A percentile compares a stretch with the other conserved stretches of the same genome.
Conservation (phyloP, 2,797 vertebrate genomes). For the Clamator glandarius region DNA sequence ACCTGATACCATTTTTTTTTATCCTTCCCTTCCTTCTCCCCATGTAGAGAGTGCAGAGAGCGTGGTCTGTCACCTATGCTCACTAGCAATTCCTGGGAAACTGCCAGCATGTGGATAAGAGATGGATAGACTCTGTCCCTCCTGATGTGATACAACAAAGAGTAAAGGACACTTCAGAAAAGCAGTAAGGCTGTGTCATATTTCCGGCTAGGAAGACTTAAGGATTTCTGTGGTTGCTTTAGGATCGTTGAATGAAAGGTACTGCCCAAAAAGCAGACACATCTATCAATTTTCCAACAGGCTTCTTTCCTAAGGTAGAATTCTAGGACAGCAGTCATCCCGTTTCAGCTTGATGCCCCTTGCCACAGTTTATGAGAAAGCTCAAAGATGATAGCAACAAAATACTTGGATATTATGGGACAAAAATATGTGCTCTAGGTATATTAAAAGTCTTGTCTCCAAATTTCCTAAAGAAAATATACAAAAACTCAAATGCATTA, state of each 20-base stretch:
- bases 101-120: not conserved
- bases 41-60: not conserved
- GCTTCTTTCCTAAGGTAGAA: not conserved
- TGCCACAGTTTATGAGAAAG: not conserved
- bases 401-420: not conserved
- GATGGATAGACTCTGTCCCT: not conserved
- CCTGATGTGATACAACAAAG: not conserved
- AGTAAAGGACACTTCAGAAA: not conserved
- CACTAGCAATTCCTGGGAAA: not conserved
- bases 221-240: not conserved
- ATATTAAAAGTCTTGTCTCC: not conserved
- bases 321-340: not conserved
- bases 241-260: not conserved
- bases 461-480: not conserved
- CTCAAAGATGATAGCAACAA: not conserved
- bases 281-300: not conserved
- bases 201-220: not conserved
- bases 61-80: not conserved
- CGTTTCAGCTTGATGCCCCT: not conserved
- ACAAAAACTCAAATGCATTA: not conserved
- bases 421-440: not conserved
- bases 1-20: not conserved
- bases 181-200: not conserved
- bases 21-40: not conserved
- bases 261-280: not conserved